Conservation (phyloP, 2,797 vertebrate genomes). For the Acipenser transmontanus region DNA sequence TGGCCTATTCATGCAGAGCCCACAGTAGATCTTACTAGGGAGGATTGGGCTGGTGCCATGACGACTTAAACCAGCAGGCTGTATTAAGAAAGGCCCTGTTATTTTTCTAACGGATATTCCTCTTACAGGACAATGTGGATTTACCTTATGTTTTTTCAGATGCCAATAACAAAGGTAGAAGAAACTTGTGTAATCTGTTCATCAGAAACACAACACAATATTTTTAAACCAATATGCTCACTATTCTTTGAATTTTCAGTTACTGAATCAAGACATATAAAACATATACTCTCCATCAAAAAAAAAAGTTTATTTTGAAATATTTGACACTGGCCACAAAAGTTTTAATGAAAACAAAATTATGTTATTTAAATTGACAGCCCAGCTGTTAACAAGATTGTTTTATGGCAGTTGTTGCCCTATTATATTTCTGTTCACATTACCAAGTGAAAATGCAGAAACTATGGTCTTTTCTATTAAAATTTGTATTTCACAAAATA, state of each 20-base stretch:
- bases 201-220: neutral
- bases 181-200: neutral
- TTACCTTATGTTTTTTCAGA: neutral
- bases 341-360: too few relatives aligned
- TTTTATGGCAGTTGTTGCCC: too few relatives aligned
- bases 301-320: neutral
- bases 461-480: too few relatives aligned
- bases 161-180: neutral
- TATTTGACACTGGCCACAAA: too few relatives aligned
- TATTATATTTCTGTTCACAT: too few relatives aligned
- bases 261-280: neutral
- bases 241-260: neutral
- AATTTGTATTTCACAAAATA: too few relatives aligned
- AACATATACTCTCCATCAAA: neutral
- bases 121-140: neutral
- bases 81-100: neutral
- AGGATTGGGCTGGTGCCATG: slow-evolving; percentile 3
- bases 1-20: slow-evolving; percentile 18
- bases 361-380: too few relatives aligned
- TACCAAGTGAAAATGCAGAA: too few relatives aligned
- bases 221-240: neutral
- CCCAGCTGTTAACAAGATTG: too few relatives aligned
- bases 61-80: slow-evolving; percentile 7
- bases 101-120: neutral
- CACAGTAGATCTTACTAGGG: slow-evolving; percentile 10